Evolutionary conservation across 1,140 invertebrate species (phyloP), one percentile per base, ranked within the genome.

Genomic region (Calliopsis andreniformis): DNA sequence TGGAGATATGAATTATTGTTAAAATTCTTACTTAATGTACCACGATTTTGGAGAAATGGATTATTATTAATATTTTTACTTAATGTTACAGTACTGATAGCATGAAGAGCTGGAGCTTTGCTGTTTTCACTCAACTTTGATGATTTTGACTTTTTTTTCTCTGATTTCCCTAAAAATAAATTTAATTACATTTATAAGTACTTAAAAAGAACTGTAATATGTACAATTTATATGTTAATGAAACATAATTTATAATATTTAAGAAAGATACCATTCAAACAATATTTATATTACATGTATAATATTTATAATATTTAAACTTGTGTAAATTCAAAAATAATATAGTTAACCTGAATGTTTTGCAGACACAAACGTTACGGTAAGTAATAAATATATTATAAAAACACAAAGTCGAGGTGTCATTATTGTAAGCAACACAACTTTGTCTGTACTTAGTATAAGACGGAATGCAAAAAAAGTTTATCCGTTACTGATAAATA

Each of bases 331-430:
- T 10, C 16, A 58, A 76, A 30, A 49, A 35, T 32, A 49, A 35
- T 8, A 66, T 51, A 12, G 23, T 55, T 59, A 51, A 76, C 73
- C 73, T 76, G 72, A 10, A 18, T 3, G 42, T 6, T 39, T 76
- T 18, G 43, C 3, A 1, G 35, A 39, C n/a, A n/a, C 45, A 20
- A 67, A 58, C 12, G 3, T 18, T 32, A 56, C 0, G 10, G 0
- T 25, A 32, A 43, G 5, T 25, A 56, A 35, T 25, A 75, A n/a
- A 25, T 35, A 16, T 35, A 47, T 20, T 1, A 14, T 25, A 16
- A 43, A 2, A 32, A 73, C 18, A 1, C 39, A 58, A 39, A 76
- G 10, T 49, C 14, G 39, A 12, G 20, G 10, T 28, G 23, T 6
- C 72, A 76, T 67, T 56, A n/a, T 35, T 35, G 1, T 23, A n/a